phyloP scores from a whole-genome alignment of 1,140 invertebrate species.

The Chionoecetes opilio region DNA sequence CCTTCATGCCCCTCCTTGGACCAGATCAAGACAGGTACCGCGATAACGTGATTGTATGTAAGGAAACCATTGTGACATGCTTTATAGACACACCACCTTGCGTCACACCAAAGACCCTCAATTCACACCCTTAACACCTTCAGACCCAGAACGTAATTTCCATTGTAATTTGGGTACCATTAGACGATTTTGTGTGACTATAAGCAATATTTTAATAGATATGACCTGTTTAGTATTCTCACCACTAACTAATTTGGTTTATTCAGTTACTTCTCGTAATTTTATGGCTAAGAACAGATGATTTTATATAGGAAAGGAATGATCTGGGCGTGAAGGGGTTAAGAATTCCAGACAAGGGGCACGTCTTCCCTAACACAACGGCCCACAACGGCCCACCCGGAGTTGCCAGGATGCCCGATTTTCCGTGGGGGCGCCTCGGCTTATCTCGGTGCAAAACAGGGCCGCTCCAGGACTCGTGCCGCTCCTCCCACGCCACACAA shows the following conservation, averaged over 20 bases:
- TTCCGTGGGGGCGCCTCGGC: background rate
- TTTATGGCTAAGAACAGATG: too few relatives aligned
- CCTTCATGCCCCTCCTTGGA: background rate
- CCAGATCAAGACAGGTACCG: background rate
- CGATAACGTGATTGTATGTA: conserved; percentile 4
- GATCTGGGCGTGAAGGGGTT: too few relatives aligned
- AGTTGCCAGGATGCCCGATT: background rate
- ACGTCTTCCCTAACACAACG: background rate
- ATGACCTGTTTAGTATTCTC: too few relatives aligned
- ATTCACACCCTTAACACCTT: too few relatives aligned
- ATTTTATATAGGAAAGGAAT: too few relatives aligned
- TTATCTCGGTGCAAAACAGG: conserved; percentile 19
- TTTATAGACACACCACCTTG: background rate
- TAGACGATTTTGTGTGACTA: too few relatives aligned
- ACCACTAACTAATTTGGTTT: too few relatives aligned
- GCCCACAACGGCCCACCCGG: background rate
- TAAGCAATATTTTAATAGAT: too few relatives aligned
- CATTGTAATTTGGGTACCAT: too few relatives aligned
- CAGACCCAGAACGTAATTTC: too few relatives aligned
- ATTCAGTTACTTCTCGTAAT: too few relatives aligned
- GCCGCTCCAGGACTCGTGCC: background rate
- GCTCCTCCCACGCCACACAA: background rate
- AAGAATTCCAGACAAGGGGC: too few relatives aligned
- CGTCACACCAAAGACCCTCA: background rate
- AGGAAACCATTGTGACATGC: background rate